Evolutionary conservation across 2,888 invertebrate genomes (phyloP).

Genomic region (Thymelicus acteon): DNA sequence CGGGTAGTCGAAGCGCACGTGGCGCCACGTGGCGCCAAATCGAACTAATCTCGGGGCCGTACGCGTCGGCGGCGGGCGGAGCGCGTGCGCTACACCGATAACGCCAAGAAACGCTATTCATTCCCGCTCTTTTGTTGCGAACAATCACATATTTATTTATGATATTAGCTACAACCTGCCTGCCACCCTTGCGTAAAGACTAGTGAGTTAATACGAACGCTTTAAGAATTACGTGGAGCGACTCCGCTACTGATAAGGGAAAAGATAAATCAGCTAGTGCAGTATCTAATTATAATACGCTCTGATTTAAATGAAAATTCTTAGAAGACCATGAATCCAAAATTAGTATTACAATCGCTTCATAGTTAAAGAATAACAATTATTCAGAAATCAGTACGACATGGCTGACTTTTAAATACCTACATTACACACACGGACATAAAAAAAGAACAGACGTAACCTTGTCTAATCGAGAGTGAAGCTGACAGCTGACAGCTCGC

Average conservation of each 20-base stretch:
- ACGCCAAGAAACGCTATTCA: constrained; percentile 83
- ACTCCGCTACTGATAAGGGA: constrained; percentile 8
- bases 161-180: constrained; percentile 81
- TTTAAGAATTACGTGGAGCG: constrained; percentile 16
- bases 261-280: background rate
- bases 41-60: constrained; percentile 81
- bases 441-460: too few species aligned
- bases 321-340: too few species aligned
- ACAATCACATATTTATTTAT: constrained; percentile 84
- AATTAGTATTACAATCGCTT: too few species aligned
- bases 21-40: constrained; percentile 82
- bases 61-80: constrained; percentile 70
- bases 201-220: constrained; percentile 40
- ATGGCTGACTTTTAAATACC: too few species aligned
- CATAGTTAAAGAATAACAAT: too few species aligned
- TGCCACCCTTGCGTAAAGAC: constrained; percentile 63
- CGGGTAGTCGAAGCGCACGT: constrained; percentile 75
- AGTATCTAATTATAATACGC: background rate
- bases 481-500: too few species aligned
- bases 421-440: too few species aligned
- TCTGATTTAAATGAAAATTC: too few species aligned
- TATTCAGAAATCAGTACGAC: too few species aligned
- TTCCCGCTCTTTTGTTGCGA: constrained; percentile 81
- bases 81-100: constrained; percentile 81
- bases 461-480: too few species aligned